Evolutionary conservation across 2,888 invertebrate genomes (phyloP), one percentile per base, ranked within the genome.

Genomic region (Griposia aprilina): DNA sequence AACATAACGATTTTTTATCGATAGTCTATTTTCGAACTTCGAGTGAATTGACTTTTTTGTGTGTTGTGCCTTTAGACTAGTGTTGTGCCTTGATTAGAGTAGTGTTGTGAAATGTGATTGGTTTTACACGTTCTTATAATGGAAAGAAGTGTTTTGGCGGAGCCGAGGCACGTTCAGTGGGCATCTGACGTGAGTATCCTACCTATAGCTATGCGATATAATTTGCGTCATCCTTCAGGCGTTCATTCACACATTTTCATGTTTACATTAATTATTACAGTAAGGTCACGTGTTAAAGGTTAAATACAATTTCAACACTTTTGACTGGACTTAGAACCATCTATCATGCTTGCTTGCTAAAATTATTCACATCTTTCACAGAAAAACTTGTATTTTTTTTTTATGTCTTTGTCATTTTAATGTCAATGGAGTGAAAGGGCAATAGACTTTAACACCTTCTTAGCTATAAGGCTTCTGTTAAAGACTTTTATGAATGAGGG

Each of bases 131-230:
- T 85, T 91, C 36, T 57, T 67, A 95, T 90, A 92, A 97, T 96
- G 96, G 96, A 96, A 93, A 93, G 94, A 92, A 96, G 96, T 94
- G 94, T 96, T 92, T 93, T 96, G 91, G 96, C 96, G 88, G 94
- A 92, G 83, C 91, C 95, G 82, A 94, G 93, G 84, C 96, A 96
- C 90, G 95, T 97, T 83, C 95, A 95, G 84, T 97, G 96, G 96
- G 96, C 96, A 90, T 94, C 96, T 86, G 94, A 96, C 90, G 96
- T 97, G 83, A 96, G 96, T 96, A 90, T 79, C 79, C 26, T 57
- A 52, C 4, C 20, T 7, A 26, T 30, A 57, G 30, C 26, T 69
- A 79, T 20, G 17, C 23, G 6, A 30, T 66, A 52, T 75, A 62
- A 41, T 62, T 62, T 72, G 50, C 74, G 71, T 81, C 77, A 82